Evolutionary conservation across 2,113 vertebrate species (phyloP).

Genomic region (Syngnathoides biaculeatus): DNA sequence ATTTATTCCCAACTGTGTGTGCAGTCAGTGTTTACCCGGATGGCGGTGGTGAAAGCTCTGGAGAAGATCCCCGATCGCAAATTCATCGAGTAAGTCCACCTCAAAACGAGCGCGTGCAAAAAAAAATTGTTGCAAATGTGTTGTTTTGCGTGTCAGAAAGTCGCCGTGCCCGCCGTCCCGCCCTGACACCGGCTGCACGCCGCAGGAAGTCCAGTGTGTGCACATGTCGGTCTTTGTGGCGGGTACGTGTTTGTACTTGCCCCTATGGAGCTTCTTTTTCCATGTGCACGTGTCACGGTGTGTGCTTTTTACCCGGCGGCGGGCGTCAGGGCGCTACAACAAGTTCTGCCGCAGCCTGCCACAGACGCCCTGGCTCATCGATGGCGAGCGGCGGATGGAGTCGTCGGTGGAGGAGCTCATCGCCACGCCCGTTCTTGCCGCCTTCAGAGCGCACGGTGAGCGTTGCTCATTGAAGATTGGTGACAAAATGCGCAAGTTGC

Average conservation of each 20-base stretch:
- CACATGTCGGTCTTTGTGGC: constrained; percentile 88
- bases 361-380: constrained; percentile 97
- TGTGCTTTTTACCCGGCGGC: background rate
- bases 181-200: constrained; percentile 71
- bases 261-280: too few species aligned
- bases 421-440: constrained; percentile 79
- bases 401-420: constrained; percentile 98
- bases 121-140: background rate
- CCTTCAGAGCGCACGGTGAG: constrained; percentile 86
- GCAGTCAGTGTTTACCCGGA: constrained; percentile 95
- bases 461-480: background rate
- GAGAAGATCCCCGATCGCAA: constrained; percentile 86
- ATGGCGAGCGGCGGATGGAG: constrained; percentile 92
- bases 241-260: constrained; percentile 62
- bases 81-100: constrained; percentile 78
- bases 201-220: constrained; percentile 83
- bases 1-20: constrained; percentile 10
- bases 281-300: background rate
- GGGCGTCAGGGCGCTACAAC: constrained; percentile 86
- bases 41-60: constrained; percentile 94
- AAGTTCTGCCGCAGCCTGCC: constrained; percentile 93
- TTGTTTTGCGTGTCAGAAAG: constrained; percentile 65
- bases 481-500: too few species aligned
- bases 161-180: constrained; percentile 79
- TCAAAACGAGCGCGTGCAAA: background rate